Percentiles rank a stretch among this genome's conserved stretches.
Conservation (phyloP, 2,797 vertebrate genomes). For the Ispidina picta region DNA sequence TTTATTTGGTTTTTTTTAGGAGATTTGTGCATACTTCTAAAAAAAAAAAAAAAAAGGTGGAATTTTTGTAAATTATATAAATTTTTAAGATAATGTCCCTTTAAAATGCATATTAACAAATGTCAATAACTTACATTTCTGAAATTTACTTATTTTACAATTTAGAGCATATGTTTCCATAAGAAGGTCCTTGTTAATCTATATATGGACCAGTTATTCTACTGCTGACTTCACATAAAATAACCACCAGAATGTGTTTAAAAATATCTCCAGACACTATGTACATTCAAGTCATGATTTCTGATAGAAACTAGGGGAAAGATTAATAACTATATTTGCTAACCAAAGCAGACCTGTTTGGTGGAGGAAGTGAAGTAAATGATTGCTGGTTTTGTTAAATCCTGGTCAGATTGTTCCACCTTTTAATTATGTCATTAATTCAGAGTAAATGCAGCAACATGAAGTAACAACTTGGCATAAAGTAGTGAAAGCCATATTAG, state of each 20-base stretch:
- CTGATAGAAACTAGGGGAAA: neutral
- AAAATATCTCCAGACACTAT: neutral
- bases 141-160: neutral
- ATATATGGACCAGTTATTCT: neutral
- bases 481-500: neutral
- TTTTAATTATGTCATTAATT: neutral
- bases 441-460: neutral
- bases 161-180: neutral
- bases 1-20: neutral
- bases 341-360: neutral
- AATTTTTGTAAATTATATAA: neutral
- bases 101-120: neutral
- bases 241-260: neutral
- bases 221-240: neutral
- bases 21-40: neutral
- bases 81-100: neutral
- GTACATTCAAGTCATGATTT: neutral
- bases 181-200: neutral
- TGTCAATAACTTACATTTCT: neutral
- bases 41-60: too few species aligned
- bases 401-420: fast-evolving
- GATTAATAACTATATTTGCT: neutral
- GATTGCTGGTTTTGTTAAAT: neutral
- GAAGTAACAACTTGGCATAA: neutral
- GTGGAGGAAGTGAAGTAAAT: neutral